Evolutionary conservation across 1,140 invertebrate species (phyloP).

Genomic region (Tribolium madens): DNA sequence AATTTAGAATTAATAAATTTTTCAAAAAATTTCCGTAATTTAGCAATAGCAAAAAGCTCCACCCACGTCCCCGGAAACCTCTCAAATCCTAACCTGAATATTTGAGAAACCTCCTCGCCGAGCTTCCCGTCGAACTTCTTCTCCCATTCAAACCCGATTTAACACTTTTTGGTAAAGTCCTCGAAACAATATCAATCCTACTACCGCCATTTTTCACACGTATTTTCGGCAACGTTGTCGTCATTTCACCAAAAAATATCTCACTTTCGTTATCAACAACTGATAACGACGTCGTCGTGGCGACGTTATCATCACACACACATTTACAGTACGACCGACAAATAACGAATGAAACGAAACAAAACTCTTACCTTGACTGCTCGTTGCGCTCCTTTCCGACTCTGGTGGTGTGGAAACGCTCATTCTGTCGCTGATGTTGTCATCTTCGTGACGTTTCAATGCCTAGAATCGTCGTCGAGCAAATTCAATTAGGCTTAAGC

Average conservation of each 20-base stretch:
- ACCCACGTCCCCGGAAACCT: too few species aligned
- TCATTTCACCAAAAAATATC: too few species aligned
- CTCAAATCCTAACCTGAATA: conserved; percentile 51
- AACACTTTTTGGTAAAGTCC: conserved; percentile 49
- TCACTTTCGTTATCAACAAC: background rate
- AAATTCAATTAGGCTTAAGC: background rate
- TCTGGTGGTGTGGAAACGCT: conserved; percentile 65
- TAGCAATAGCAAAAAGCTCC: too few species aligned
- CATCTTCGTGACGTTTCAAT: conserved; percentile 65
- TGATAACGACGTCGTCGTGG: background rate
- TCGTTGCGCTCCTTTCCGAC: conserved; percentile 60
- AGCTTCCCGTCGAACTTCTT: background rate
- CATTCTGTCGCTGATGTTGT: conserved; percentile 55
- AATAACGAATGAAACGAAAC: background rate
- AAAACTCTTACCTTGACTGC: conserved; percentile 65
- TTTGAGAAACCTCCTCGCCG: conserved; percentile 27
- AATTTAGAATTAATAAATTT: too few species aligned
- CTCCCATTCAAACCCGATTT: conserved; percentile 10
- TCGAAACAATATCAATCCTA: conserved; percentile 57
- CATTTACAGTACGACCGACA: background rate
- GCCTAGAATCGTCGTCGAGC: conserved; percentile 58
- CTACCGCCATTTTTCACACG: conserved; percentile 59
- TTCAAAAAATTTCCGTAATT: too few species aligned
- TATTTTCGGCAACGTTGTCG: conserved; percentile 60
- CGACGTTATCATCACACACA: conserved; percentile 12